These are phyloP conservation scores for Clepsis dumicolana DNA, from an alignment of 2,888 invertebrate species.

Conservation along the genomic window DNA sequence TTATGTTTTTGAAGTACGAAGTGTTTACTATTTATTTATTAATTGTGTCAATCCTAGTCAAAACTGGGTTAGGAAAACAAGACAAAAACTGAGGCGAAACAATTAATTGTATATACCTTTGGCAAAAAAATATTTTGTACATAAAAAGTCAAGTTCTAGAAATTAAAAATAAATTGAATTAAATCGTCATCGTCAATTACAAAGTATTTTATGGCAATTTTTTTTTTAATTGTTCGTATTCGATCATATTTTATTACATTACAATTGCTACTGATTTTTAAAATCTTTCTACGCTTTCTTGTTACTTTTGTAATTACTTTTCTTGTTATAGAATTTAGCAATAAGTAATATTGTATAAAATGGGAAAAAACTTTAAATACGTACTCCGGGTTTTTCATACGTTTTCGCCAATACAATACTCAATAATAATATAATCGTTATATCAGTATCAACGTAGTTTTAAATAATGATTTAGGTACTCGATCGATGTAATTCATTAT, in stretches of 20 bases:
- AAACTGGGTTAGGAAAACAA: slow-evolving; percentile 76
- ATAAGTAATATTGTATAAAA: slow-evolving; percentile 16
- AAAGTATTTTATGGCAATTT: neutral
- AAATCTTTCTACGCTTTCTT: neutral
- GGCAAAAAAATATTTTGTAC: neutral
- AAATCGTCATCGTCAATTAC: neutral
- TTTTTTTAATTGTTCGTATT: neutral
- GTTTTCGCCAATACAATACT: slow-evolving; percentile 51
- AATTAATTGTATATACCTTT: neutral
- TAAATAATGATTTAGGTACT: slow-evolving; percentile 27
- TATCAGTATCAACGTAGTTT: slow-evolving; percentile 44
- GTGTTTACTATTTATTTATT: slow-evolving; percentile 53
- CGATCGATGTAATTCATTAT: slow-evolving; percentile 44
- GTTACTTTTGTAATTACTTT: neutral
- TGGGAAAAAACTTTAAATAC: slow-evolving; percentile 2
- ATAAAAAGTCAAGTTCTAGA: neutral
- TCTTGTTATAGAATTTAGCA: slow-evolving; percentile 22
- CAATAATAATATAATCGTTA: slow-evolving; percentile 45
- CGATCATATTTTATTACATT: neutral
- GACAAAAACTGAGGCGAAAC: slow-evolving; percentile 24
- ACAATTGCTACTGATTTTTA: neutral
- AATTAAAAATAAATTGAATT: neutral
- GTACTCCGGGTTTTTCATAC: slow-evolving; percentile 37
- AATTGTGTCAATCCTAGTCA: slow-evolving; percentile 83
- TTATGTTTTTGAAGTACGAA: slow-evolving; percentile 36